Conservation (phyloP, 2,888 invertebrate species). For the Caenorhabditis sp. region DNA sequence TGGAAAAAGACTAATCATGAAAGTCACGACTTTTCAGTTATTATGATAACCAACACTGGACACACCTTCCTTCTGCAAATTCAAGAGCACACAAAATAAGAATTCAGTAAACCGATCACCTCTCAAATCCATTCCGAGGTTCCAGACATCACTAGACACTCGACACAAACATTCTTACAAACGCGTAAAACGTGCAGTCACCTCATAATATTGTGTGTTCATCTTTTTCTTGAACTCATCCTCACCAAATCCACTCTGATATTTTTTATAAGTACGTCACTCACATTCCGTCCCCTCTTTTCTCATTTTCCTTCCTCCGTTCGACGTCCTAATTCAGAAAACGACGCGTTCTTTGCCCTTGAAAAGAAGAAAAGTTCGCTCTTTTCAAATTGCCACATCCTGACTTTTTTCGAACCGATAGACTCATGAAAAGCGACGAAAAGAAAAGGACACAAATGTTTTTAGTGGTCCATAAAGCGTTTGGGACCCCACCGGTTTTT, state of each 20-base stretch:
- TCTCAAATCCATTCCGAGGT: not conserved
- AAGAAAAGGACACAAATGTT: constrained; percentile 51
- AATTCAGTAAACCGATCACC: not conserved
- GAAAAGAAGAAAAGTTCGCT: not conserved
- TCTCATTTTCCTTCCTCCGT: not conserved
- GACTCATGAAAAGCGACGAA: constrained; percentile 29
- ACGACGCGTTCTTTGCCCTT: not conserved
- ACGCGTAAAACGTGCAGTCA: not conserved
- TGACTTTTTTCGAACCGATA: constrained; percentile 7
- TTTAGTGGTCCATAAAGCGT: constrained; percentile 57
- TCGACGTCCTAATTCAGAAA: constrained; percentile 1
- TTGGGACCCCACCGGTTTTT: constrained; percentile 8
- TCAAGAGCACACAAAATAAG: not conserved
- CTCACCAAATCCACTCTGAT: not conserved
- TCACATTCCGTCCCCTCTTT: not conserved
- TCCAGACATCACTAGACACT: not conserved
- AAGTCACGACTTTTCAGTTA: too few species aligned
- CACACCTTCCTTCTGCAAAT: not conserved
- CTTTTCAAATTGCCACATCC: constrained; percentile 23
- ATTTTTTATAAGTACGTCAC: not conserved
- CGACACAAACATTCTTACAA: not conserved
- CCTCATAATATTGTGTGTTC: not conserved
- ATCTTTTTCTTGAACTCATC: constrained; percentile 3
- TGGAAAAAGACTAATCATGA: too few species aligned
- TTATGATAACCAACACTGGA: too few species aligned